Percentiles rank a stretch among this genome's conserved stretches.
phyloP scores from a whole-genome alignment of 2,888 invertebrate genomes.

The Drosophila quasianomalipes region DNA sequence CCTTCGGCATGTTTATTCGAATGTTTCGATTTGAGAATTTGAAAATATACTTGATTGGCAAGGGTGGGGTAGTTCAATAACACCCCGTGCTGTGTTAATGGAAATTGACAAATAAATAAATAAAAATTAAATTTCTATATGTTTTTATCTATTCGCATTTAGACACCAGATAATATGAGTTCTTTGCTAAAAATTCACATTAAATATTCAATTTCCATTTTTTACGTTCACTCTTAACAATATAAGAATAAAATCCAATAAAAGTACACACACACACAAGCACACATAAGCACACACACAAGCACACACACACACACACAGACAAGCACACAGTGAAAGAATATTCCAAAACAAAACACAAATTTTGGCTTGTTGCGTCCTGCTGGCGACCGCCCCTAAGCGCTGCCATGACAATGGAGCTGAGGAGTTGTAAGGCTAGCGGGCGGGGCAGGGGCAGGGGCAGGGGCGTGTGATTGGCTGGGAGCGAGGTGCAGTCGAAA shows the following conservation, averaged over 20 bases:
- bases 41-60: background rate
- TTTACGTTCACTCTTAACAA: slow-evolving; percentile 50
- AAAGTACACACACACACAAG: slow-evolving; percentile 24
- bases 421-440: background rate
- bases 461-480: background rate
- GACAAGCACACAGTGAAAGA: background rate
- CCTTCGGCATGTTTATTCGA: background rate
- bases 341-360: slow-evolving; percentile 55
- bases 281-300: background rate
- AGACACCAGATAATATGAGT: slow-evolving; percentile 7
- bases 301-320: background rate
- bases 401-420: slow-evolving; percentile 4
- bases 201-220: slow-evolving; percentile 70
- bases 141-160: background rate
- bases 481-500: background rate
- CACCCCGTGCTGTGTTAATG: background rate
- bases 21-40: background rate
- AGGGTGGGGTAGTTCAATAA: too few relatives aligned
- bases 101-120: background rate
- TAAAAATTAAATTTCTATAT: background rate
- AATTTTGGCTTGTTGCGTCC: slow-evolving; percentile 61
- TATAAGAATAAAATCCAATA: slow-evolving; percentile 32
- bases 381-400: slow-evolving; percentile 23
- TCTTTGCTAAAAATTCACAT: slow-evolving; percentile 44
- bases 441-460: background rate